Evolutionary conservation across 2,113 vertebrate species (phyloP).

Genomic region (Xenus cinereus): DNA sequence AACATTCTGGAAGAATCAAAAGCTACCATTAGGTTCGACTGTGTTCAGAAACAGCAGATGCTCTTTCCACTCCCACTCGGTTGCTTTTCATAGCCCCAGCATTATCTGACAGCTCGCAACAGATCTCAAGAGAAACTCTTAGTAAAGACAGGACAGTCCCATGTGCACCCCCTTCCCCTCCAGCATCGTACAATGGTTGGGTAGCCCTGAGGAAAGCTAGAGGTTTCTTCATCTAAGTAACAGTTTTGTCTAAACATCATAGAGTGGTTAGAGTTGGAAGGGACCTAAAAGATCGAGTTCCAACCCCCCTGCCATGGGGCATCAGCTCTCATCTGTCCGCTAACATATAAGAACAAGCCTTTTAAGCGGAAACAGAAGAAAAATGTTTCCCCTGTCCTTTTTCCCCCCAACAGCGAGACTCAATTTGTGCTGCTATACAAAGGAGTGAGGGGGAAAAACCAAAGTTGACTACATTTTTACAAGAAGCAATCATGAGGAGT

Average conservation of each 20-base stretch:
- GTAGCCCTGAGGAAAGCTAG: neutral
- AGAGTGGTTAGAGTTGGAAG: too few species aligned
- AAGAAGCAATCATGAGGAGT: neutral
- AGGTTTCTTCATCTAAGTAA: neutral
- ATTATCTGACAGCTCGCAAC: neutral
- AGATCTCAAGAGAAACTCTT: neutral
- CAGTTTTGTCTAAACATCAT: neutral
- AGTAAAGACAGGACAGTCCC: neutral
- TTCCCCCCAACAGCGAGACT: neutral
- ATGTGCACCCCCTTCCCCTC: fast-evolving
- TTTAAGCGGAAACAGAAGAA: neutral
- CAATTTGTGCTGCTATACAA: neutral
- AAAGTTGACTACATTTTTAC: neutral
- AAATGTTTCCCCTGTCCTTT: neutral
- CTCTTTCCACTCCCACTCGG: neutral
- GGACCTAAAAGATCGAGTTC: too few species aligned
- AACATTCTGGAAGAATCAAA: neutral
- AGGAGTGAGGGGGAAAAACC: neutral
- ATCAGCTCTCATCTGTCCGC: neutral
- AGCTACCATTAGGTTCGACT: neutral
- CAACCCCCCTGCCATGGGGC: too few species aligned
- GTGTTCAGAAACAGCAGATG: neutral
- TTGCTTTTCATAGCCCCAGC: neutral
- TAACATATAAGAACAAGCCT: neutral
- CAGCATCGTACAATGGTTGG: neutral